A percentile compares a stretch with the other conserved stretches of the same genome.
Conservation (phyloP, 1,140 invertebrate species). For the Euglossa dilemma region DNA sequence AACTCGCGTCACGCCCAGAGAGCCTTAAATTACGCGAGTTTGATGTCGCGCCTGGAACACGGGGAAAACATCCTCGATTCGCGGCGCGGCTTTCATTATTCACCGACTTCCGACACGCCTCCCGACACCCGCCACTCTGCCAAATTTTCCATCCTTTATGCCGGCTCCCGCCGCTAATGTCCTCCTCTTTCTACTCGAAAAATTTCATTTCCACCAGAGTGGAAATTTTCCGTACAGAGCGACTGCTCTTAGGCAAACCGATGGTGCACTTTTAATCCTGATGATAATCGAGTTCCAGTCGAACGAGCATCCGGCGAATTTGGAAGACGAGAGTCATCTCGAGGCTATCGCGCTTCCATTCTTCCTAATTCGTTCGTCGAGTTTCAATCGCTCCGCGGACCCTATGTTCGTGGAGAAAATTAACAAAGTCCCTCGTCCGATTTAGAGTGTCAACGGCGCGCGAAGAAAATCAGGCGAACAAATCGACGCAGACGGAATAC, state of each 20-base stretch:
- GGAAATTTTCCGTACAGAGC: not conserved
- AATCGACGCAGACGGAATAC: conserved; percentile 53
- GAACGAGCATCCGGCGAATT: not conserved
- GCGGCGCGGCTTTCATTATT: conserved; percentile 58
- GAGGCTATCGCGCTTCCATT: too few relatives aligned
- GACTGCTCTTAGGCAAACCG: too few relatives aligned
- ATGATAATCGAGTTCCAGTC: not conserved
- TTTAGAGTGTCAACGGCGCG: not conserved
- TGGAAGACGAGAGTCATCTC: too few relatives aligned
- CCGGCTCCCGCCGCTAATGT: conserved; percentile 13
- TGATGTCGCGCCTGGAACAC: conserved; percentile 17
- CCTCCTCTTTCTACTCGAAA: not conserved
- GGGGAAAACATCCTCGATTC: conserved; percentile 44
- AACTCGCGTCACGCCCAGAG: not conserved
- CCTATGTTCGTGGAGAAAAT: too few relatives aligned
- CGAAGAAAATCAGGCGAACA: not conserved
- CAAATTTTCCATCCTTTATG: conserved; percentile 53
- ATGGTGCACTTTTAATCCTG: too few relatives aligned
- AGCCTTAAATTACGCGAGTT: conserved; percentile 34
- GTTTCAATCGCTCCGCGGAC: too few relatives aligned
- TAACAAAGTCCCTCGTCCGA: not conserved
- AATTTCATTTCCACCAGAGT: not conserved
- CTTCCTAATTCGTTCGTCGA: too few relatives aligned
- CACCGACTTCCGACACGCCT: conserved; percentile 49
- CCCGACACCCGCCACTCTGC: conserved; percentile 25